Conservation (phyloP, 2,797 vertebrate species). For the Petrocephalus sullivani region DNA sequence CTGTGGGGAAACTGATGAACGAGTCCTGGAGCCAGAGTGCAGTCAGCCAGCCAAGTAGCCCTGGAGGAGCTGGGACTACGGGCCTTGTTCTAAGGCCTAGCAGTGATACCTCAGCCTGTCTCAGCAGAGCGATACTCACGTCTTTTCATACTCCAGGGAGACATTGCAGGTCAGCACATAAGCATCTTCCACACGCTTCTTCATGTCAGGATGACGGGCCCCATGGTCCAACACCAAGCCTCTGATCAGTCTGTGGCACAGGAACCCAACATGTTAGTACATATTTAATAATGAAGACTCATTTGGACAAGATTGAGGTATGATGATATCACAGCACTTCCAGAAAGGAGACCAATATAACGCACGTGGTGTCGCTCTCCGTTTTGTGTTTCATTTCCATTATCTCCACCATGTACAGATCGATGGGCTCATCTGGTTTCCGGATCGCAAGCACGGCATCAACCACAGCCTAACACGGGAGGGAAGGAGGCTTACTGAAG, state of each 20-base stretch:
- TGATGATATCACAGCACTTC: neutral
- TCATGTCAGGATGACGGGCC: slow-evolving; percentile 95
- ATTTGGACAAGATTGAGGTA: neutral
- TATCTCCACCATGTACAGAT: slow-evolving; percentile 96
- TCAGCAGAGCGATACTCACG: slow-evolving; percentile 51
- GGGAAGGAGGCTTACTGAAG: neutral
- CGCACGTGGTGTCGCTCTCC: slow-evolving; percentile 90
- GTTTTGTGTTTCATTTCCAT: slow-evolving; percentile 99
- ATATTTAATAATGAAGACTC: neutral
- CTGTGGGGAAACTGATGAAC: neutral
- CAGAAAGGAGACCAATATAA: neutral
- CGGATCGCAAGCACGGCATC: slow-evolving; percentile 84
- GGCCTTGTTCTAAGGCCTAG: neutral
- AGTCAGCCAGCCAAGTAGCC: neutral
- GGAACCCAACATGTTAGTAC: neutral
- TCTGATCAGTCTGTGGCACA: slow-evolving; percentile 72
- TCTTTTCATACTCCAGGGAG: slow-evolving; percentile 96
- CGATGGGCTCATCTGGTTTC: slow-evolving; percentile 80
- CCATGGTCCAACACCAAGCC: slow-evolving; percentile 95
- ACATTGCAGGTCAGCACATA: slow-evolving; percentile 89
- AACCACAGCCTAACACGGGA: slow-evolving; percentile 78
- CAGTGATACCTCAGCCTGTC: neutral
- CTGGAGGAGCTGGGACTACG: neutral
- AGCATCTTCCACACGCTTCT: slow-evolving; percentile 88
- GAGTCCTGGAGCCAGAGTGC: neutral